Evolutionary conservation across 35 echinoderm and acorn worm genomes (phyloP).

Genomic region (Diadema setosum): DNA sequence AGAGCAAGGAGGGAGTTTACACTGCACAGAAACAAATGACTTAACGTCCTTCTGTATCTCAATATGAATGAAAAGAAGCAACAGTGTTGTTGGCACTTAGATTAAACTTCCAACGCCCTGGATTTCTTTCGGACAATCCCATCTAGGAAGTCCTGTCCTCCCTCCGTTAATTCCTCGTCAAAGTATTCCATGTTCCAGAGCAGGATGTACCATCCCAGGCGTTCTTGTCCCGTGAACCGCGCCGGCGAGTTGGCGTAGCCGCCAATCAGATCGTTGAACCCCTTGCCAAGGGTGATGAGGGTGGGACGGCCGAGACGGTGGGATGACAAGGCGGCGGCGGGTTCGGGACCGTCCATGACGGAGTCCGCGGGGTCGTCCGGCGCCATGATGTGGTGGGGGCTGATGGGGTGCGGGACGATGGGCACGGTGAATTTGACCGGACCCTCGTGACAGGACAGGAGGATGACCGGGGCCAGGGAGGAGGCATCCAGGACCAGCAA

Average conservation of each 20-base stretch:
- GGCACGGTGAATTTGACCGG: slow-evolving; percentile 67
- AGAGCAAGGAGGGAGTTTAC: too few relatives aligned
- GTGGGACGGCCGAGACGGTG: background rate
- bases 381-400: slow-evolving; percentile 4
- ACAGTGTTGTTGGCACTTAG: too few relatives aligned
- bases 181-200: slow-evolving; percentile 76
- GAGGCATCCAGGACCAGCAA: slow-evolving; percentile 65
- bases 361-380: background rate
- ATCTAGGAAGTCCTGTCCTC: slow-evolving; percentile 24
- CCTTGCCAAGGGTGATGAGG: slow-evolving; percentile 70
- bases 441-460: slow-evolving; percentile 84
- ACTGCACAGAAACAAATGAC: too few relatives aligned
- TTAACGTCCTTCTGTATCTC: too few relatives aligned
- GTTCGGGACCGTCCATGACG: background rate
- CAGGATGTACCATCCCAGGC: slow-evolving; percentile 73
- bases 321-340: background rate
- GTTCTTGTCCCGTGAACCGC: slow-evolving; percentile 70
- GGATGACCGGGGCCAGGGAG: slow-evolving; percentile 37
- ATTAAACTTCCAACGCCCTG: background rate
- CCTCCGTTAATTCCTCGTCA: slow-evolving; percentile 18
- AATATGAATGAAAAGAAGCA: too few relatives aligned
- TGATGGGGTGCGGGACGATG: background rate
- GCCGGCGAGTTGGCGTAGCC: slow-evolving; percentile 65
- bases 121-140: background rate
- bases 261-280: slow-evolving; percentile 74